phyloP scores from a whole-genome alignment of 53 echinoderm and acorn worm genomes.

The Astropecten irregularis region DNA sequence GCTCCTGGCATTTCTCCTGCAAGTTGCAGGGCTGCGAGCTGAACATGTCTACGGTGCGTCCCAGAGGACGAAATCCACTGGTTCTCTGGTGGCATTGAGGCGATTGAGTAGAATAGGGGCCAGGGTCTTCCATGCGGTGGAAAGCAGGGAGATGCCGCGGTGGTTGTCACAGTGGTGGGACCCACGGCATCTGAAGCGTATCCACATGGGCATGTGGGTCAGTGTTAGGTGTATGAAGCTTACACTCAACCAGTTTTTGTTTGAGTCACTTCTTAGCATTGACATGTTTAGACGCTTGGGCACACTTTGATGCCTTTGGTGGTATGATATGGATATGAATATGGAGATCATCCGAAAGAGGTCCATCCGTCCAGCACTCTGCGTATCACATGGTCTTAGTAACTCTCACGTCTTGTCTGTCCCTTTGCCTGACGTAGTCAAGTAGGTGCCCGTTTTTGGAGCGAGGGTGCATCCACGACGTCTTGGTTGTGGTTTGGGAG shows the following conservation, averaged over 20 bases:
- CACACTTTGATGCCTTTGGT: not conserved
- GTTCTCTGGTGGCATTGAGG: slow-evolving; percentile 1
- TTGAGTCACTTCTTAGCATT: too few relatives aligned
- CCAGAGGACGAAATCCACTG: slow-evolving; percentile 2
- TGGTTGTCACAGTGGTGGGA: slow-evolving; percentile 16
- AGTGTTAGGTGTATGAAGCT: not conserved
- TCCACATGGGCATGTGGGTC: not conserved
- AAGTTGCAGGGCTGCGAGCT: not conserved
- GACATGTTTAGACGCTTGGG: not conserved
- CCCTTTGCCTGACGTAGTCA: slow-evolving; percentile 15
- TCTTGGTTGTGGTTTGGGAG: slow-evolving; percentile 3
- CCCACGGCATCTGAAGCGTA: not conserved
- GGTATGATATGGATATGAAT: slow-evolving; percentile 4
- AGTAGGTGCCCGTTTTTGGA: slow-evolving; percentile 14
- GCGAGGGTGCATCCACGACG: slow-evolving; percentile 35
- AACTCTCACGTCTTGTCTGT: not conserved
- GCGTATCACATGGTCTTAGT: slow-evolving; percentile 29
- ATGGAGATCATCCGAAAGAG: slow-evolving; percentile 26
- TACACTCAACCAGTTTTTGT: not conserved
- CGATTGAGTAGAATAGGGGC: too few relatives aligned
- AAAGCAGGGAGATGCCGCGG: slow-evolving; percentile 33
- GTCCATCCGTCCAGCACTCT: slow-evolving; percentile 18
- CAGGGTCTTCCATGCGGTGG: slow-evolving; percentile 23
- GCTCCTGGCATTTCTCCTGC: slow-evolving; percentile 21
- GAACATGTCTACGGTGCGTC: too few relatives aligned